phyloP scores from a whole-genome alignment of 2,888 invertebrate genomes.

The Mesopsocus fuscifrons region DNA sequence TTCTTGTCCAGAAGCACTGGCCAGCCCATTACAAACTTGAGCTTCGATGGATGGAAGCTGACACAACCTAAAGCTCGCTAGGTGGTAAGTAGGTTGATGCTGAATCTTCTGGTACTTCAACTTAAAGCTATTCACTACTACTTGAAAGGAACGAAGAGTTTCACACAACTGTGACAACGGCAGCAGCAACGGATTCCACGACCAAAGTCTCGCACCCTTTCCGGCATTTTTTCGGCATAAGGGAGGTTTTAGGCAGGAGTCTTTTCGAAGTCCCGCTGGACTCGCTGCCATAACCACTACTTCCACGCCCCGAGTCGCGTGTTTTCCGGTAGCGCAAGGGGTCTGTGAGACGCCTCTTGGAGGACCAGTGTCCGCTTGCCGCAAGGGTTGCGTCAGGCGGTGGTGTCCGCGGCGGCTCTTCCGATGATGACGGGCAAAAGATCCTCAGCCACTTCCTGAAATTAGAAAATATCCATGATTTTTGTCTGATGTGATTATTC shows the following conservation, averaged over 20 bases:
- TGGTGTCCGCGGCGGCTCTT: background rate
- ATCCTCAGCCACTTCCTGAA: slow-evolving; percentile 4
- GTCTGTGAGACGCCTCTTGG: slow-evolving; percentile 12
- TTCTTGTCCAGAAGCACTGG: too few relatives aligned
- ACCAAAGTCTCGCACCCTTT: slow-evolving; percentile 13
- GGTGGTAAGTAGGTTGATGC: too few relatives aligned
- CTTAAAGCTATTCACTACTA: too few relatives aligned
- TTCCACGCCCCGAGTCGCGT: background rate
- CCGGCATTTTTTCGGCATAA: slow-evolving; percentile 11
- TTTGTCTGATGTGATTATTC: too few relatives aligned
- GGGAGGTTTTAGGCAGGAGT: slow-evolving; percentile 11
- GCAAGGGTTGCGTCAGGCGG: slow-evolving; percentile 10
- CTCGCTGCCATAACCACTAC: background rate
- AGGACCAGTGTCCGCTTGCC: slow-evolving; percentile 13
- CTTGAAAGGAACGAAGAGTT: slow-evolving; percentile 2
- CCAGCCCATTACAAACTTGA: too few relatives aligned
- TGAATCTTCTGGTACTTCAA: too few relatives aligned
- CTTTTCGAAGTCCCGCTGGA: slow-evolving; percentile 13
- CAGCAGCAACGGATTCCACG: slow-evolving; percentile 14
- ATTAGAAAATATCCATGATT: too few relatives aligned
- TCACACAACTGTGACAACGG: slow-evolving; percentile 15
- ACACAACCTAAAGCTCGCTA: too few relatives aligned
- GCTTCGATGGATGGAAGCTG: too few relatives aligned
- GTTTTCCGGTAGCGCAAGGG: slow-evolving; percentile 1
- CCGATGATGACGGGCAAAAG: slow-evolving; percentile 1